Base-by-base conservation (phyloP, 2,797 vertebrate species). In the Tolypeutes matacus region DNA sequence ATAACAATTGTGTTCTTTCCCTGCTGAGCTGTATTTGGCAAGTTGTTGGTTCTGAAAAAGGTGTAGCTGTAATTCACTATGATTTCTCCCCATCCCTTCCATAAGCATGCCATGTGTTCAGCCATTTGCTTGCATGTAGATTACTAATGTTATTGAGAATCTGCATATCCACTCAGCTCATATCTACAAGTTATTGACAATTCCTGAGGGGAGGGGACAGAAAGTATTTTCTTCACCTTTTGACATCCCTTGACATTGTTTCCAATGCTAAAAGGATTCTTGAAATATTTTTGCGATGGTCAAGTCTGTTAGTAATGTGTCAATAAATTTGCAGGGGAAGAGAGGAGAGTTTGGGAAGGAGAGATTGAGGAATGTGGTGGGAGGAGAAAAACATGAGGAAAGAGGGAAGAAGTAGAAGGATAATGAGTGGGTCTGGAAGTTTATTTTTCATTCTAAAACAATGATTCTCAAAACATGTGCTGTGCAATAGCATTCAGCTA, bases 81-180 rank as follows among this genome's bases (percentile, higher is more conserved):
- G 73, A 83, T 69, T 78, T 95, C 51, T 72, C 46, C 1, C 64
- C 31, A 86, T 83, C 49, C 34, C 21, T 7, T 93, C 88, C 67
- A 65, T 27, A 49, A 92, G 78, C 53, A 84, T 36, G 76, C 87
- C 87, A 89, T 89, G 95, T 93, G 92, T 86, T 95, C 93, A 95
- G n/a, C 62, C 81, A 95, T 97, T 96, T 96, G 81, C 73, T 96
- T 76, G 17, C 31, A 73, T 70, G 53, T 53, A 92, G 81, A 96
- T 93, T 93, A 80, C 73, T 94, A 89, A 91, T 36, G 46, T 83
- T 94, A 34, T 18, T 4, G 51, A 67, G 60, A 95, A 95, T 83
- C 77, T 94, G 64, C 64, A 56, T 89, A 92, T 88, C 36, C 46
- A 87, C 39, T 20, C 58, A 92, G 13, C 58, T 36, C 39, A 92